phyloP scores from a whole-genome alignment of 2,797 vertebrate species.

The Periparus ater region DNA sequence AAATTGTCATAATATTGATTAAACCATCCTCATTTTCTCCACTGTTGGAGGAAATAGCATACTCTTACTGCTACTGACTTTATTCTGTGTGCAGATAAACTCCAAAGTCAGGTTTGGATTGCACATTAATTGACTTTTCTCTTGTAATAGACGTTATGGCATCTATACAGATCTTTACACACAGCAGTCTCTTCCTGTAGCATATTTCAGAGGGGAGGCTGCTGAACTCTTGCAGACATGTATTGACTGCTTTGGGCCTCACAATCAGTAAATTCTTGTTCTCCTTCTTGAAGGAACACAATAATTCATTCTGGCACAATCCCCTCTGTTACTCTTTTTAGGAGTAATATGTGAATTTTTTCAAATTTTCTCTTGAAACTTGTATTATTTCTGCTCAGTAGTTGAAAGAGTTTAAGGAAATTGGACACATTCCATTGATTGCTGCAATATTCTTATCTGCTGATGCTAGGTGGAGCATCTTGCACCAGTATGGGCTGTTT shows the following conservation, averaged over 20 bases:
- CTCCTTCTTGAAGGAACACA: not conserved
- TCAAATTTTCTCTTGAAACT: not conserved
- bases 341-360: not conserved
- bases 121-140: conserved; percentile 48
- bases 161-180: not conserved
- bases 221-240: not conserved
- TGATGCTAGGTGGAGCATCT: not conserved
- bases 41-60: not conserved
- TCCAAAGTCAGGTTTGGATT: not conserved
- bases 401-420: not conserved
- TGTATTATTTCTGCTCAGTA: not conserved
- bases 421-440: not conserved
- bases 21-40: conserved; percentile 26
- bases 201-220: not conserved
- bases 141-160: not conserved
- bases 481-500: not conserved
- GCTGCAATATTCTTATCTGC: not conserved
- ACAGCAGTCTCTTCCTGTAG: not conserved
- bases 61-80: not conserved
- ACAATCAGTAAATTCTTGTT: not conserved
- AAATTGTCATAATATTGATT: conserved; percentile 53
- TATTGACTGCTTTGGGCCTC: not conserved
- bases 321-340: not conserved
- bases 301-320: not conserved
- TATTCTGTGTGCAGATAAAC: not conserved